Evolutionary conservation across 2,888 invertebrate species (phyloP), one percentile per base, ranked within the genome.

Genomic region (Nasonia oneida): DNA sequence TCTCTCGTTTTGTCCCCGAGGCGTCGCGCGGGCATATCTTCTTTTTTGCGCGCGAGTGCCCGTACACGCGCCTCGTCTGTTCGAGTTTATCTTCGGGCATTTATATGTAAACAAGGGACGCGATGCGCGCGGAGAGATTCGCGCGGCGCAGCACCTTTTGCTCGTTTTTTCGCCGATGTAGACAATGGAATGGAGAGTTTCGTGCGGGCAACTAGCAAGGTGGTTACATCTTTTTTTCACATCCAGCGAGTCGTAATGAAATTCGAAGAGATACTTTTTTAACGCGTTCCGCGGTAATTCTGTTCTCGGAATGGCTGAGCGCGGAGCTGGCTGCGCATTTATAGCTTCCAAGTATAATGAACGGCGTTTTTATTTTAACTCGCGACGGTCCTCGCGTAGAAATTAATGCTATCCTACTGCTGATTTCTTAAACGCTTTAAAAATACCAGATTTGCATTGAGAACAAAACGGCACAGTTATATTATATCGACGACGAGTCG

Each of bases 81-180:
- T 67, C 78, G 78, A 81, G 81, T 86, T 78, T 86, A 81, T 86
- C 86, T 86, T 84, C 47, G 67, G 61, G 74, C 74, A 84, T 86
- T 86, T 84, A 81, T 86, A 86, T 86, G 86, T 81, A 86, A 86
- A 86, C 81, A 84, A 84, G 86, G 76, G 47, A 75, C n/a, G 42
- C n/a, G 42, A 73, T 73, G 71, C 18, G 73, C 50, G 73, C 73
- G 64, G 71, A 64, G 64, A 42, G 70, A 83, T 57, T 53, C 33
- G 76, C 57, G 57, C 4, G 53, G 15, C n/a, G 57, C 6, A 23
- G 57, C 29, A 10, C 37, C 74, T 78, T 83, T 73, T 78, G 12
- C 23, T 8, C 12, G 2, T 29, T 18, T 14, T 61, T 42, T 64
- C 39, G 73, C 15, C 1, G 5, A 18, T 57, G 18, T 53, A 23